phyloP scores from a whole-genome alignment of 2,113 vertebrate genomes.

The Leptocoma aspasia region DNA sequence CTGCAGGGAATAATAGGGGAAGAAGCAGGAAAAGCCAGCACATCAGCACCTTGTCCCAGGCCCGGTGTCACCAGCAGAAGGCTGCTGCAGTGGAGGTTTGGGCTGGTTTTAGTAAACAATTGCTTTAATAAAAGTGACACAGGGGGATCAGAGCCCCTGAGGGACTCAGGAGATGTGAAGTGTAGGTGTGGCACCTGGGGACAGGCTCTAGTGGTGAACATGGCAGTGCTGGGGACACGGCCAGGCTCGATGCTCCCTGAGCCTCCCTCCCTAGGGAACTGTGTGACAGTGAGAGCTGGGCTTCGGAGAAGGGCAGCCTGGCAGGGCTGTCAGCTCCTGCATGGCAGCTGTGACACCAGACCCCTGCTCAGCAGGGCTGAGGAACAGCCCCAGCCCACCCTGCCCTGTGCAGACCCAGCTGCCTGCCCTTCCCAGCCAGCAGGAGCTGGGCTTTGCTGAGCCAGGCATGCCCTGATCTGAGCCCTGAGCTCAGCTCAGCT shows the following conservation, averaged over 20 bases:
- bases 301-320: background rate
- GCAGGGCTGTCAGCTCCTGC: background rate
- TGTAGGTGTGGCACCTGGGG: background rate
- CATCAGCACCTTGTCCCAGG: background rate
- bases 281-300: accelerated
- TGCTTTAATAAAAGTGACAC: no score
- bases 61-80: background rate
- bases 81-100: background rate
- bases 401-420: background rate
- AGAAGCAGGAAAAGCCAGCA: background rate
- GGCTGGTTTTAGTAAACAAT: no score
- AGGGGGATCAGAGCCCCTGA: no score
- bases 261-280: background rate
- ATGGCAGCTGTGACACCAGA: accelerated
- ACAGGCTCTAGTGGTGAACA: background rate
- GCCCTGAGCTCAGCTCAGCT: background rate
- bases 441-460: no score
- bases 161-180: no score
- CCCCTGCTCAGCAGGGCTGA: background rate
- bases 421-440: background rate
- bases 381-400: background rate
- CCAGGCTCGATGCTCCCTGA: accelerated
- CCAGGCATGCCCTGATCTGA: no score
- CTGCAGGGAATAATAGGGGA: background rate
- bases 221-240: background rate